Conservation (phyloP, 2,113 vertebrate species). For the Ondatra zibethicus region DNA sequence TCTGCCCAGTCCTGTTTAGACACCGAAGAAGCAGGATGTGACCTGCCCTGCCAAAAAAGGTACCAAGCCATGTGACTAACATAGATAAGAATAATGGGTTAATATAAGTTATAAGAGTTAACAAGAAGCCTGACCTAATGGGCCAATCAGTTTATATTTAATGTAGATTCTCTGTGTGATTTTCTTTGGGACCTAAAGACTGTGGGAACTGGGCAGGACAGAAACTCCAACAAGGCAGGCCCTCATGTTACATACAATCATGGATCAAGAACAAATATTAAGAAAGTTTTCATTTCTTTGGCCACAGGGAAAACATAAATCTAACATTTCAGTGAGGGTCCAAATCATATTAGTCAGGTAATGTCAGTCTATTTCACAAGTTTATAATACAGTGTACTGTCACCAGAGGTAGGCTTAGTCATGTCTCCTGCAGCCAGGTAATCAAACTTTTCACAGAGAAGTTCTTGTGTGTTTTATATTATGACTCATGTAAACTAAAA, state of each 20-base stretch:
- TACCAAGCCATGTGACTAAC: too few species aligned
- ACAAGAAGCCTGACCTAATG: too few species aligned
- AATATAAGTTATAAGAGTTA: too few species aligned
- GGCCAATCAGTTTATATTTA: too few species aligned
- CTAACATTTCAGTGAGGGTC: neutral
- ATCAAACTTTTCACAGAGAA: conserved; percentile 32
- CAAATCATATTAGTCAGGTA: neutral
- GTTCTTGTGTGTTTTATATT: conserved; percentile 7
- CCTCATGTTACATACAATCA: neutral
- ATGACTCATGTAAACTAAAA: conserved; percentile 69
- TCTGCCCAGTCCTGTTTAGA: too few species aligned
- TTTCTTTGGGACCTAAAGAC: too few species aligned
- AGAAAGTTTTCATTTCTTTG: neutral
- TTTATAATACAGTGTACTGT: conserved; percentile 33
- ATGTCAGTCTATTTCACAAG: conserved; percentile 24
- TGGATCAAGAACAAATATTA: neutral
- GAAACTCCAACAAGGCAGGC: too few species aligned
- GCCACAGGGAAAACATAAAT: neutral
- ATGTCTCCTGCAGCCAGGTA: conserved; percentile 22
- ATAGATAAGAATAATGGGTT: too few species aligned
- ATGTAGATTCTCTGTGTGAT: too few species aligned
- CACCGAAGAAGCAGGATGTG: too few species aligned
- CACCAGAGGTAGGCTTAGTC: neutral
- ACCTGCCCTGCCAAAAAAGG: too few species aligned
- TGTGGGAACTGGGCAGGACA: too few species aligned